Evolutionary conservation across 1,140 invertebrate genomes (phyloP).

Genomic region (Anoplolepis gracilipes): DNA sequence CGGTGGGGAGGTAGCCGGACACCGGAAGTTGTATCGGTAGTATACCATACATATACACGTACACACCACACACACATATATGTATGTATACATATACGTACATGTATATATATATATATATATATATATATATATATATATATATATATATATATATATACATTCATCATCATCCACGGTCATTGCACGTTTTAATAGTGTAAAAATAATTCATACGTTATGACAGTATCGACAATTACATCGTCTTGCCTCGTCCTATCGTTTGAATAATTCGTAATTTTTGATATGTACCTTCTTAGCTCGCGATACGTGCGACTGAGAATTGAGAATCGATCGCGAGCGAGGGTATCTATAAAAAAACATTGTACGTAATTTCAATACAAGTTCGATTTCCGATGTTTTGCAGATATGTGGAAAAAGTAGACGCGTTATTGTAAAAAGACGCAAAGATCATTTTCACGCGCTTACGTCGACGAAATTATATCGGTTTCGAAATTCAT

Average conservation of each 20-base stretch:
- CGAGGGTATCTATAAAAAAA: not conserved
- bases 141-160: conserved; percentile 74
- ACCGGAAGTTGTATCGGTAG: conserved; percentile 83
- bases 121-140: conserved; percentile 64
- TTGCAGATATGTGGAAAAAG: not conserved
- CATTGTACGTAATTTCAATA: not conserved
- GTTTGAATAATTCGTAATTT: conserved; percentile 3
- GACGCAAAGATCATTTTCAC: not conserved
- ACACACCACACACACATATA: no score
- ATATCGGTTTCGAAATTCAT: conserved; percentile 5
- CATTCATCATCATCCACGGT: conserved; percentile 59
- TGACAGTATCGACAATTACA: conserved; percentile 16
- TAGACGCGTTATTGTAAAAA: not conserved
- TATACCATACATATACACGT: no score
- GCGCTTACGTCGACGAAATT: not conserved
- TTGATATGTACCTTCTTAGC: not conserved
- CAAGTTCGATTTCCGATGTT: not conserved
- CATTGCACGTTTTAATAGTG: conserved; percentile 68
- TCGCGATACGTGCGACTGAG: not conserved
- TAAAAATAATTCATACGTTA: conserved; percentile 45
- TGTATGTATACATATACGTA: conserved; percentile 73
- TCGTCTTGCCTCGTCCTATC: not conserved
- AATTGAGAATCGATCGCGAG: not conserved
- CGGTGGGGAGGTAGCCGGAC: conserved; percentile 72
- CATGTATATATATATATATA: conserved; percentile 73